Evolutionary conservation across 2,888 invertebrate species (phyloP).

Genomic region (Zeuzera pyrina): DNA sequence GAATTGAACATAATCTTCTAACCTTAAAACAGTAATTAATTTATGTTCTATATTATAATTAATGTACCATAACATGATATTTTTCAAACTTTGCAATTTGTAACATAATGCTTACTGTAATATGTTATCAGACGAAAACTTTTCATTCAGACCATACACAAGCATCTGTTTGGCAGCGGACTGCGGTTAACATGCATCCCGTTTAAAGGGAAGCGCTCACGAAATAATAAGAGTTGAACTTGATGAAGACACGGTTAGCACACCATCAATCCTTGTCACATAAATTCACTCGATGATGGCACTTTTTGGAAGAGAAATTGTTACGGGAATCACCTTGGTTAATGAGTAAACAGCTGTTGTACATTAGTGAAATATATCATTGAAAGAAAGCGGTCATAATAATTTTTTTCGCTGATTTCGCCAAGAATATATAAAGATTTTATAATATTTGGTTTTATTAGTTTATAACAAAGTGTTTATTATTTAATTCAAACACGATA

Average conservation of each 20-base stretch:
- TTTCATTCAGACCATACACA: constrained; percentile 7
- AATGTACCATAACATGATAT: neutral
- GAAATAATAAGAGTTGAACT: constrained; percentile 46
- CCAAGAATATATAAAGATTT: too few species aligned
- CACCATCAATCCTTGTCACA: constrained; percentile 37
- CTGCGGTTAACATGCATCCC: constrained; percentile 26
- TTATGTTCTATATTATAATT: neutral
- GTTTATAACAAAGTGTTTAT: too few species aligned
- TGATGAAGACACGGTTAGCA: constrained; percentile 50
- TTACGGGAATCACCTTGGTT: neutral
- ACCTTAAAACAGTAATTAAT: neutral
- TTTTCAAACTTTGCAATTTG: neutral
- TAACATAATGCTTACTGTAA: too few species aligned
- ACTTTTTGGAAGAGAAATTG: constrained; percentile 1
- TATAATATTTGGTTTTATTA: too few species aligned
- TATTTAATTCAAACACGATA: too few species aligned
- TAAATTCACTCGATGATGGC: constrained; percentile 12
- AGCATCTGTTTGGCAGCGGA: constrained; percentile 28
- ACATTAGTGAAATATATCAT: too few species aligned
- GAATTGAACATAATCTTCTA: neutral
- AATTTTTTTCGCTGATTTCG: too few species aligned
- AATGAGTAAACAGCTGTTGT: too few species aligned
- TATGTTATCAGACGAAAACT: too few species aligned
- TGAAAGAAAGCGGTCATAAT: too few species aligned
- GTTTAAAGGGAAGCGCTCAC: constrained; percentile 22